Evolutionary conservation across 1,140 invertebrate species (phyloP).

Genomic region (Musca vetustissima): DNA sequence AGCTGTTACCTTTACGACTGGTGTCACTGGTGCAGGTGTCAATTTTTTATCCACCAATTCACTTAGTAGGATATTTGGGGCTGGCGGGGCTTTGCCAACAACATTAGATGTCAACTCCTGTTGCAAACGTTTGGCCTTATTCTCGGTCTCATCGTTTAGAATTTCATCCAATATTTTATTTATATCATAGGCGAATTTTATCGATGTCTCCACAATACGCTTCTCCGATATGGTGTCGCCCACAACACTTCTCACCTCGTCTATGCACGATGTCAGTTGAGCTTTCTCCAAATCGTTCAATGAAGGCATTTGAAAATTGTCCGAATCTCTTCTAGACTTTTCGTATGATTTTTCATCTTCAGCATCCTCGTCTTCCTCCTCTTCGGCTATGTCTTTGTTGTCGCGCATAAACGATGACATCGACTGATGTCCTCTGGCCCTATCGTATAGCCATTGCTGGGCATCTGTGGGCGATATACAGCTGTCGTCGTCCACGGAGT

Average conservation of each 20-base stretch:
- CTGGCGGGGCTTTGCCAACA: not conserved
- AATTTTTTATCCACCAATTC: not conserved
- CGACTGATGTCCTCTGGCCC: slow-evolving; percentile 66
- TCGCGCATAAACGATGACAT: slow-evolving; percentile 71
- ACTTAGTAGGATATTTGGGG: not conserved
- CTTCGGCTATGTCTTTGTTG: slow-evolving; percentile 75
- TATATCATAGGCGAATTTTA: slow-evolving; percentile 71
- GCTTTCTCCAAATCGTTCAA: slow-evolving; percentile 69
- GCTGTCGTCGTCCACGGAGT: slow-evolving; percentile 89
- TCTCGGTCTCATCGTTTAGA: slow-evolving; percentile 58
- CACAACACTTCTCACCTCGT: slow-evolving; percentile 77
- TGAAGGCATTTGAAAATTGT: slow-evolving; percentile 57
- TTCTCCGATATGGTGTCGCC: slow-evolving; percentile 75
- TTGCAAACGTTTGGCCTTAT: slow-evolving; percentile 29
- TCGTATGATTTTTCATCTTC: slow-evolving; percentile 36
- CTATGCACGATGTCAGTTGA: slow-evolving; percentile 79
- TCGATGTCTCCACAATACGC: slow-evolving; percentile 66
- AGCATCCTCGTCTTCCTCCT: slow-evolving; percentile 61
- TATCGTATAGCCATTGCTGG: slow-evolving; percentile 84
- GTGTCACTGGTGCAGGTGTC: not conserved
- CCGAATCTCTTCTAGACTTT: slow-evolving; percentile 48
- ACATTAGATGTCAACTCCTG: slow-evolving; percentile 28
- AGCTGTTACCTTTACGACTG: slow-evolving; percentile 25
- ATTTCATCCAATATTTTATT: slow-evolving; percentile 73
- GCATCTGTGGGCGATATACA: slow-evolving; percentile 86